These are phyloP conservation scores for Cheirogaleus major DNA, from an alignment of 2,797 vertebrate genomes.

Conservation along the genomic window DNA sequence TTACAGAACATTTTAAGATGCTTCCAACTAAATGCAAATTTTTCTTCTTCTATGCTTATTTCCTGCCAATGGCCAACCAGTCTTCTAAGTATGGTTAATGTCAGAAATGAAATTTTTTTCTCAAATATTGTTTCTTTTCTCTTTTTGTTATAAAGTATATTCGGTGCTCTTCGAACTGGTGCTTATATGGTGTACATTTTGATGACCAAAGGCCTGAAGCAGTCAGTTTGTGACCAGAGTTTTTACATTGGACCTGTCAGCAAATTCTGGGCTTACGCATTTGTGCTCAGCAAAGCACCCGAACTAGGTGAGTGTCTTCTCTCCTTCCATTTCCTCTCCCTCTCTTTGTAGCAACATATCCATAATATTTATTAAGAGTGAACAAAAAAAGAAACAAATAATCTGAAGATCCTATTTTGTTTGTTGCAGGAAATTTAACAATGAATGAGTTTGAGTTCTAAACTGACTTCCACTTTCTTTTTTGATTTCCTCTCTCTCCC, in stretches of 20 bases:
- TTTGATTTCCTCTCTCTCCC: not conserved
- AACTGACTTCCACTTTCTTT: not conserved
- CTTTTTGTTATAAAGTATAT: conserved; percentile 91
- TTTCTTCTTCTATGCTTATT: not conserved
- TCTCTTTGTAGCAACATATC: not conserved
- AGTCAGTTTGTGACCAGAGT: conserved; percentile 99
- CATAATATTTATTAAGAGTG: not conserved
- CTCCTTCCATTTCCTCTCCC: not conserved
- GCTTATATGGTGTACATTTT: conserved; percentile 98
- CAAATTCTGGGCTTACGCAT: conserved; percentile 99
- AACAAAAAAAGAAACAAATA: not conserved
- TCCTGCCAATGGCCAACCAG: not conserved
- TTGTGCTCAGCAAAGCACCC: conserved; percentile 99
- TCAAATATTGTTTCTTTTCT: conserved; percentile 79
- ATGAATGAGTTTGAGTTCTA: not conserved
- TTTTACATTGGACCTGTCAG: conserved; percentile 99
- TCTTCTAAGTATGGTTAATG: not conserved
- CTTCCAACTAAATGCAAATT: not conserved
- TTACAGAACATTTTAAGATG: not conserved
- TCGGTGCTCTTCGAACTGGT: conserved; percentile 98
- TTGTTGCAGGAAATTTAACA: not conserved
- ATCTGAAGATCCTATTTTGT: not conserved
- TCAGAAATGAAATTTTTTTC: not conserved
- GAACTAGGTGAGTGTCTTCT: conserved; percentile 94
- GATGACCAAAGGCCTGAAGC: conserved; percentile 99